Evolutionary conservation across 2,888 invertebrate species (phyloP).

Genomic region (Prosapia bicincta): DNA sequence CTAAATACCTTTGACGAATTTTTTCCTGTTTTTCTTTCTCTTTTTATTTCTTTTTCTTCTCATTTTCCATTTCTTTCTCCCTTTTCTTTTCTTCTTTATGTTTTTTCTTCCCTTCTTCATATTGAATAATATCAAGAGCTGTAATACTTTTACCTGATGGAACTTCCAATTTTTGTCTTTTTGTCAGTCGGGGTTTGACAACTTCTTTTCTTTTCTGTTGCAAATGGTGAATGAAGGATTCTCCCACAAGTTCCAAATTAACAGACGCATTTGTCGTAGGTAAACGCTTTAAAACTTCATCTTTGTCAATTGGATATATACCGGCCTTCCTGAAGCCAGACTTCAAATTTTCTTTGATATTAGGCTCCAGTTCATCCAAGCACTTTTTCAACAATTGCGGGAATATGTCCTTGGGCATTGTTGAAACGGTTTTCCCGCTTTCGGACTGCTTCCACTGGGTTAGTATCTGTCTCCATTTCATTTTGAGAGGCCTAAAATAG

Average conservation of each 20-base stretch:
- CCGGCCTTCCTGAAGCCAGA: conserved; percentile 17
- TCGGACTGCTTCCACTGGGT: conserved; percentile 25
- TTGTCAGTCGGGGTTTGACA: background rate
- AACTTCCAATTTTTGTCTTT: conserved; percentile 7
- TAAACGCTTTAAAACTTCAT: conserved; percentile 4
- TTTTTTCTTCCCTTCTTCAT: too few species aligned
- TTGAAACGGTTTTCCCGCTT: conserved; percentile 10
- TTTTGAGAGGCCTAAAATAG: conserved; percentile 37
- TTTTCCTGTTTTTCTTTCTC: background rate
- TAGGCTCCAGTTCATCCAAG: conserved; percentile 9
- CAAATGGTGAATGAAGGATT: background rate
- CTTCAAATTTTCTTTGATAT: conserved; percentile 11
- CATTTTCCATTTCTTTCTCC: background rate
- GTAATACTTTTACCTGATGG: conserved; percentile 11
- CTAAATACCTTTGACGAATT: conserved; percentile 1
- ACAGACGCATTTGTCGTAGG: conserved; percentile 15
- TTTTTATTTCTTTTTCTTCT: background rate
- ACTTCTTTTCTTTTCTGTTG: conserved; percentile 12
- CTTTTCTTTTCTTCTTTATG: too few species aligned
- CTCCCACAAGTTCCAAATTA: background rate
- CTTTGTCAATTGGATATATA: background rate
- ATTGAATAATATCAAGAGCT: too few species aligned
- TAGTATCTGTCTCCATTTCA: conserved; percentile 30
- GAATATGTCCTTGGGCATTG: conserved; percentile 28
- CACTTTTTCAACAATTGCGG: conserved; percentile 23